Base-by-base conservation (phyloP, 2,888 invertebrate genomes). In the Exocentrus adspersus region DNA sequence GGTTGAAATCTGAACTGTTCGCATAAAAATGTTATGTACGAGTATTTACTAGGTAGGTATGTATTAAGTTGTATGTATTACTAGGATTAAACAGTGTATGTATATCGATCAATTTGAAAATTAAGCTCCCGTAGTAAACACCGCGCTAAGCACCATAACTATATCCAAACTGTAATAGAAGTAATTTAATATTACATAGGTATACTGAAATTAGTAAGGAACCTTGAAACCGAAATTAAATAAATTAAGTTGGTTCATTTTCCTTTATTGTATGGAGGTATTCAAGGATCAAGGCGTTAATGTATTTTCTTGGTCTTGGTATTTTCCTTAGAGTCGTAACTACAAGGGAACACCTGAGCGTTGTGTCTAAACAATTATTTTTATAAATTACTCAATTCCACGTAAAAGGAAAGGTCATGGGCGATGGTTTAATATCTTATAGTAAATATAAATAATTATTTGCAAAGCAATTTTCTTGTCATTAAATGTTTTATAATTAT, bases 321-420 rank as follows among this genome's bases (percentile, higher is more conserved):
- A 37, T 37, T 37, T 37, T 37, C 12, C 37, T 2, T 37, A 5
- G 10, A 6, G n/a, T n/a, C n/a, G n/a, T n/a, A n/a, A n/a, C n/a
- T n/a, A n/a, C n/a, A n/a, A n/a, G n/a, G n/a, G n/a, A 48, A 16
- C 48, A 48, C 48, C 48, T 48, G 48, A 28, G n/a, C 14, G 12
- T 37, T 37, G 14, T 48, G 17, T 28, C 16, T 24, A 24, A 48
- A 48, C 10, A 4, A 24, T 28, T 28, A 48, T 48, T 48, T 48
- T 28, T 16, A 28, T 24, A 48, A 16, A 48, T 48, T 48, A 28
- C 28, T 48, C 7, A 28, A 48, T 48, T 48, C 9, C 17, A 45
- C 6, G 17, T n/a, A 45, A 24, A 28, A 9, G 48, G 12, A 48
- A 28, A 28, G 24, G 28, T 48, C 37, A 37, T 37, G 37, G 37